phyloP scores from a whole-genome alignment of 2,113 vertebrate genomes.

The Passerina amoena region DNA sequence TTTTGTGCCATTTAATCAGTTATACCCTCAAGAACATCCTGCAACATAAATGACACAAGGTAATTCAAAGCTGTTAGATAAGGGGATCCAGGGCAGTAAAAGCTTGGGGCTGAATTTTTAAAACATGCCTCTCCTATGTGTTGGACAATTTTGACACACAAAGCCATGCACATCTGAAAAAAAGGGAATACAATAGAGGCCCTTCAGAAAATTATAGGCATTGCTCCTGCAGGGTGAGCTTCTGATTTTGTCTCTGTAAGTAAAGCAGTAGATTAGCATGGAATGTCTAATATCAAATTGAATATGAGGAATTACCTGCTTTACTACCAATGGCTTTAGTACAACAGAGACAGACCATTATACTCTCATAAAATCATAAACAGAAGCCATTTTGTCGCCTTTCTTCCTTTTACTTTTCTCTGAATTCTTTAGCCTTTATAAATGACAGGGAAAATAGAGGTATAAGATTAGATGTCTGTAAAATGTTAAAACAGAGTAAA shows the following conservation, averaged over 20 bases:
- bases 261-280: not conserved
- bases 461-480: not conserved
- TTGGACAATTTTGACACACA: not conserved
- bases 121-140: not conserved
- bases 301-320: not conserved
- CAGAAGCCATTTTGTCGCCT: not conserved
- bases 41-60: not conserved
- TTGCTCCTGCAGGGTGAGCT: not conserved
- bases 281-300: not conserved
- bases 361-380: not conserved
- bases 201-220: not conserved
- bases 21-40: slow-evolving; percentile 7
- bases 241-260: not conserved
- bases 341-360: not conserved
- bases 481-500: not conserved
- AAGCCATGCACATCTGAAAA: not conserved
- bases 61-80: slow-evolving; percentile 33
- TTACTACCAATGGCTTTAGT: not conserved
- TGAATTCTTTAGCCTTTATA: not conserved
- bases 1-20: slow-evolving; percentile 18
- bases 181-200: not conserved
- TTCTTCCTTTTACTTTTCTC: not conserved
- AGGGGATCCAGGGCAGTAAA: not conserved
- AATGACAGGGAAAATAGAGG: not conserved
- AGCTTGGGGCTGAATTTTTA: not conserved